These are phyloP conservation scores for Acromyrmex echinatior DNA, from an alignment of 1,140 invertebrate genomes.

Conservation along the genomic window DNA sequence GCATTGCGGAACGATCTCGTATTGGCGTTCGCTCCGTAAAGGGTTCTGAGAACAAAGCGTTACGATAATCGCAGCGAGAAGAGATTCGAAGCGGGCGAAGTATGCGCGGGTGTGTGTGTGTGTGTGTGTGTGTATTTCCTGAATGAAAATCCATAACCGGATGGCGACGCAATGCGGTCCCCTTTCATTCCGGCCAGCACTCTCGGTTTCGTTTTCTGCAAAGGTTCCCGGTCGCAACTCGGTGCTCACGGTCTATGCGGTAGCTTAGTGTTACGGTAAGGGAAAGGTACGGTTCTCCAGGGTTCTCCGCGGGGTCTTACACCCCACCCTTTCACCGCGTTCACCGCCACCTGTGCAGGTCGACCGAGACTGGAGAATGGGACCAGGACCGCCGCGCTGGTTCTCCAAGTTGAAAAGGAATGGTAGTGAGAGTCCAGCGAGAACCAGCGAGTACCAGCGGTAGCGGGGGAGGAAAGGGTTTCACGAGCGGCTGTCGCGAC, in stretches of 20 bases:
- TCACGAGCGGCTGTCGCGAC: slow-evolving; percentile 42
- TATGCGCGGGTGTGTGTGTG: not conserved
- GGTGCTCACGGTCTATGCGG: slow-evolving; percentile 43
- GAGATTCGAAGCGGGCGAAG: not conserved
- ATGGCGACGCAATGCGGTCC: not conserved
- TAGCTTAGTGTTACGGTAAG: not conserved
- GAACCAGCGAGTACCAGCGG: not conserved
- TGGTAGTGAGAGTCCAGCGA: slow-evolving; percentile 34
- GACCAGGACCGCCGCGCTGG: slow-evolving; percentile 23
- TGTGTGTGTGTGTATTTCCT: slow-evolving; percentile 16
- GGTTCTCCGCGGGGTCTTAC: not conserved
- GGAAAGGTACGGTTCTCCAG: slow-evolving; percentile 35
- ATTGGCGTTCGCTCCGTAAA: not conserved
- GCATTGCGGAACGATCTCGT: not conserved
- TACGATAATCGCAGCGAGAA: slow-evolving; percentile 18
- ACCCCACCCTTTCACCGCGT: slow-evolving; percentile 43
- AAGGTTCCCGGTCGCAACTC: slow-evolving; percentile 42
- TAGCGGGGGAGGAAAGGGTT: slow-evolving; percentile 6
- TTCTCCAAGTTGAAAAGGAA: slow-evolving; percentile 43
- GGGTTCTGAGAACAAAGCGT: slow-evolving; percentile 16
- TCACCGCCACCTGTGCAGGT: slow-evolving; percentile 53
- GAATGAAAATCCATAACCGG: slow-evolving; percentile 58
- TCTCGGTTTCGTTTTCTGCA: slow-evolving; percentile 58
- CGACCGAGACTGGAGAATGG: slow-evolving; percentile 55
- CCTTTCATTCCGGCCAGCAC: slow-evolving; percentile 50